Percentiles rank a stretch among this genome's conserved stretches.
Conservation (phyloP, 2,113 vertebrate species). For the Saguinus midas region DNA sequence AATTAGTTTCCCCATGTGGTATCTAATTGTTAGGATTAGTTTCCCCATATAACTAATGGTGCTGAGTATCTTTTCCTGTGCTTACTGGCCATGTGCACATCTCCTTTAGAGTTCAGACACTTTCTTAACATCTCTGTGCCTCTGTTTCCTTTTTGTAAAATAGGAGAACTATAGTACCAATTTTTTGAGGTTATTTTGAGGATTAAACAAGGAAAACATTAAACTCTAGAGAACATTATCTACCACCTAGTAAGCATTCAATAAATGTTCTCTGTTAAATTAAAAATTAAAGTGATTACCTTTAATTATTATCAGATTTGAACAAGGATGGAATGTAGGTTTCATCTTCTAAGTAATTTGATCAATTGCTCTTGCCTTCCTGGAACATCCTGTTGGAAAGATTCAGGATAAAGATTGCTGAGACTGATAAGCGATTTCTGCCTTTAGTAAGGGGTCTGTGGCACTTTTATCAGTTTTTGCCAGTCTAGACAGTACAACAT, state of each 20-base stretch:
- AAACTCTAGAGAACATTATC: background rate
- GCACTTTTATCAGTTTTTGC: background rate
- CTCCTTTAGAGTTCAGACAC: background rate
- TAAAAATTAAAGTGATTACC: background rate
- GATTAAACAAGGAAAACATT: background rate
- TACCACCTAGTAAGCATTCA: background rate
- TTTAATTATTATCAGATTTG: background rate
- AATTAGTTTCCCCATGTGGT: background rate
- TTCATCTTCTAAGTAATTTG: background rate
- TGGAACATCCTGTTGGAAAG: background rate
- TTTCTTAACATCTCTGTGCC: background rate
- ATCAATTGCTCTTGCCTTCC: background rate
- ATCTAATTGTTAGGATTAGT: background rate
- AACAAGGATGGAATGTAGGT: background rate
- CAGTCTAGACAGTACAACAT: background rate
- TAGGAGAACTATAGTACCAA: background rate
- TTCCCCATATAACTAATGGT: background rate
- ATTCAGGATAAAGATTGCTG: background rate
- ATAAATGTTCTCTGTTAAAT: background rate
- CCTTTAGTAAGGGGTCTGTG: background rate
- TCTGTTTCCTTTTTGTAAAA: background rate
- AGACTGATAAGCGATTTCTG: background rate
- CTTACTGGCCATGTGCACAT: background rate
- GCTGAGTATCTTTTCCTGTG: background rate
- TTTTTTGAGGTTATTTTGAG: background rate